Conservation (phyloP, 2,888 invertebrate species). For the Azorinus chamasolen region DNA sequence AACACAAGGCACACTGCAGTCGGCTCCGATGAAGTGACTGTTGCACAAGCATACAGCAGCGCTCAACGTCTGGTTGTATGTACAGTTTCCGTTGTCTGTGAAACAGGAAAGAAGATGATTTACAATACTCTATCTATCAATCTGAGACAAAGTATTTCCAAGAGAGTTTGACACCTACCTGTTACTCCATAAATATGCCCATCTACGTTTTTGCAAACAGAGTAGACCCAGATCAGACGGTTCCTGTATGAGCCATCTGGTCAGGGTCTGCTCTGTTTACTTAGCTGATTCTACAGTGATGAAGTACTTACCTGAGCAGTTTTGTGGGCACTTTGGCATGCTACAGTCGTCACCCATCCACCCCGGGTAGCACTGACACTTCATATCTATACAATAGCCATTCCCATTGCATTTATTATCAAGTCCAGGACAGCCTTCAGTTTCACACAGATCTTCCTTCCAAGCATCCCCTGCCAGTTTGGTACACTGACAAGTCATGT, state of each 20-base stretch:
- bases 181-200: too few species aligned
- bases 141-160: too few species aligned
- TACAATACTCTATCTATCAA: too few species aligned
- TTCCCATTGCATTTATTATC: conserved; percentile 42
- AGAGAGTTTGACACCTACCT: not conserved
- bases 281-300: not conserved
- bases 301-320: conserved; percentile 43
- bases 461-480: conserved; percentile 59
- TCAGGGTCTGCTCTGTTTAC: not conserved
- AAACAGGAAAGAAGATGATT: not conserved
- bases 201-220: too few species aligned
- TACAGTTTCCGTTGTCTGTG: conserved; percentile 70
- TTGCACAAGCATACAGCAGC: conserved; percentile 71
- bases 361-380: conserved; percentile 73
- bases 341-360: conserved; percentile 72
- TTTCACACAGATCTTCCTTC: conserved; percentile 71
- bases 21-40: conserved; percentile 62
- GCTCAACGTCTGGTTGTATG: conserved; percentile 22
- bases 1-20: conserved; percentile 70
- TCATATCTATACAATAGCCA: conserved; percentile 67
- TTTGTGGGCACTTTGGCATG: conserved; percentile 69
- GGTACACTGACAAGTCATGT: conserved; percentile 35
- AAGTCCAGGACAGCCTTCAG: conserved; percentile 66
- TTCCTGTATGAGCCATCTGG: too few species aligned
- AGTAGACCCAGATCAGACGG: too few species aligned